Evolutionary conservation across 2,888 invertebrate species (phyloP).

Genomic region (Rhabditoides inermis): DNA sequence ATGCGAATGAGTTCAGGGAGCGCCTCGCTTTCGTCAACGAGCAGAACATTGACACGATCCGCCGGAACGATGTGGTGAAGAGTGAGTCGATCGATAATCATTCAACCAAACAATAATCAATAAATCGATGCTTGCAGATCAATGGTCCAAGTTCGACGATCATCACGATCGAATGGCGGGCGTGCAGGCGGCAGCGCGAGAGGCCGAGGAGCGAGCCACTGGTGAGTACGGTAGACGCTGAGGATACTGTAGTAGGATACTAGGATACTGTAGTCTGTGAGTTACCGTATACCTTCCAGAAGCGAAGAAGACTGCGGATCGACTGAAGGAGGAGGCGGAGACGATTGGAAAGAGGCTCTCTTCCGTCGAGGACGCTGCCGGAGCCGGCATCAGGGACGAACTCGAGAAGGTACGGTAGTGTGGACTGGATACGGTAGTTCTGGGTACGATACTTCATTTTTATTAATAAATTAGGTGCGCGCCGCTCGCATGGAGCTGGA

Average conservation of each 20-base stretch:
- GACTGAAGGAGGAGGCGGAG: conserved; percentile 15
- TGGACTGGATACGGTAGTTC: too few relatives aligned
- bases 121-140: neutral
- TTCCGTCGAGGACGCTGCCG: too few relatives aligned
- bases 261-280: too few relatives aligned
- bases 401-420: conserved; percentile 27
- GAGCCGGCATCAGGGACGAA: conserved; percentile 30
- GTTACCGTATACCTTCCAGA: too few relatives aligned
- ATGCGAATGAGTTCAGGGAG: conserved; percentile 6
- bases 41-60: conserved; percentile 23
- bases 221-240: conserved; percentile 1
- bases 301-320: too few relatives aligned
- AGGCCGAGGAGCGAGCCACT: conserved; percentile 16
- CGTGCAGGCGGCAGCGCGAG: conserved; percentile 21
- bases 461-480: too few relatives aligned
- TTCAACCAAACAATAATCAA: neutral
- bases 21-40: conserved; percentile 26
- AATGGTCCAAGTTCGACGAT: conserved; percentile 31
- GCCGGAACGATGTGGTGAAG: conserved; percentile 20
- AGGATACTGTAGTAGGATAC: neutral
- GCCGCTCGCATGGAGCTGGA: conserved; percentile 5
- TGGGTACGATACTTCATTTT: too few relatives aligned
- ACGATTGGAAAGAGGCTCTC: too few relatives aligned
- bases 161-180: conserved; percentile 38
- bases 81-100: conserved; percentile 4